phyloP scores from a whole-genome alignment of 2,888 invertebrate genomes.

The Pristionchus japonicus region DNA sequence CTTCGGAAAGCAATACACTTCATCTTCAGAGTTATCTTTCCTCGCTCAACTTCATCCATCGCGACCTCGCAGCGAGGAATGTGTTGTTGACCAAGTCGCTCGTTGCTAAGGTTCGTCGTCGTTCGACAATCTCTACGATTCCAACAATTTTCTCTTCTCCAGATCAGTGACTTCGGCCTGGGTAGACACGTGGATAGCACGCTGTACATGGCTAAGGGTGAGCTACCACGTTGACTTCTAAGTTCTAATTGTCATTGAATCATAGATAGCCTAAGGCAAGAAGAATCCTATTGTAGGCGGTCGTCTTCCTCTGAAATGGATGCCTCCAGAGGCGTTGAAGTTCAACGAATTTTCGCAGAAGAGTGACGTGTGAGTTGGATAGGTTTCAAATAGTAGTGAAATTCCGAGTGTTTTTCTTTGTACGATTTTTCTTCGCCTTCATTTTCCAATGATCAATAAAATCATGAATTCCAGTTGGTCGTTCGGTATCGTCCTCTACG shows the following conservation, averaged over 20 bases:
- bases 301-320: conserved; percentile 69
- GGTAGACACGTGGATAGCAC: conserved; percentile 65
- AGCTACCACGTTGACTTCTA: background rate
- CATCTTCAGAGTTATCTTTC: conserved; percentile 58
- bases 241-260: background rate
- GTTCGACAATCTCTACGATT: background rate
- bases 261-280: too few relatives aligned
- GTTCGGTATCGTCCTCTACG: conserved; percentile 64
- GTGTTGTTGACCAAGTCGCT: conserved; percentile 62
- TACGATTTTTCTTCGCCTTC: background rate
- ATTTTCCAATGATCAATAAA: background rate
- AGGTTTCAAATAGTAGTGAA: background rate
- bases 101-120: conserved; percentile 61
- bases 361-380: conserved; percentile 61
- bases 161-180: conserved; percentile 69
- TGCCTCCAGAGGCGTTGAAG: conserved; percentile 67
- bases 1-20: background rate
- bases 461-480: conserved; percentile 57
- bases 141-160: background rate
- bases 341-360: conserved; percentile 64
- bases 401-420: background rate
- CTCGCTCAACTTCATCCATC: conserved; percentile 64
- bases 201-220: conserved; percentile 65
- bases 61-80: conserved; percentile 66
- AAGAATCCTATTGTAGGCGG: conserved; percentile 51